Evolutionary conservation across 2,888 invertebrate genomes (phyloP).

Genomic region (Strigamia transsilvanica): DNA sequence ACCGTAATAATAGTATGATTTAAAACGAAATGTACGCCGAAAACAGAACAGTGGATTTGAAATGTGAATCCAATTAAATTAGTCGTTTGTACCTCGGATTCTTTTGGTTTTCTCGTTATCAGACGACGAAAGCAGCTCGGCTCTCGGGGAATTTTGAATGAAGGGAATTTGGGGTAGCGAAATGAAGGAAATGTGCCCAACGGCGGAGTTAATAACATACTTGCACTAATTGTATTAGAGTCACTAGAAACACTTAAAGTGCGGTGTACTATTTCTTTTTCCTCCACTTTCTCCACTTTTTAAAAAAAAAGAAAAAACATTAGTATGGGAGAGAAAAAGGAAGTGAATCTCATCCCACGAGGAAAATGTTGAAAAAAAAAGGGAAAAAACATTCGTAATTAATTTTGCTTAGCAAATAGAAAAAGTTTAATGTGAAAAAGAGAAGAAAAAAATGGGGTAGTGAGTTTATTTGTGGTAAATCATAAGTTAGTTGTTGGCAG

Average conservation of each 20-base stretch:
- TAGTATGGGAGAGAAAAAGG: not conserved
- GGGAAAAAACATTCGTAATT: constrained; percentile 11
- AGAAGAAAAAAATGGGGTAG: not conserved
- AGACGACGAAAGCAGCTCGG: constrained; percentile 14
- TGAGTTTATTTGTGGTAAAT: not conserved
- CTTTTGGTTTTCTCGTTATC: constrained; percentile 12
- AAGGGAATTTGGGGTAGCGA: constrained; percentile 27
- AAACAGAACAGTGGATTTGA: not conserved
- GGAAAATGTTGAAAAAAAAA: not conserved
- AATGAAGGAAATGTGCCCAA: constrained; percentile 37
- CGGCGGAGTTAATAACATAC: constrained; percentile 39
- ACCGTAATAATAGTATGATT: not conserved
- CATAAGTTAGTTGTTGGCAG: constrained; percentile 11
- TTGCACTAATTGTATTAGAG: constrained; percentile 39
- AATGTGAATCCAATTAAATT: constrained; percentile 36
- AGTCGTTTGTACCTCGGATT: not conserved
- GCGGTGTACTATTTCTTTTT: constrained; percentile 7
- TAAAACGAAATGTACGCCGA: not conserved
- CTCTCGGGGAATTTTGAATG: constrained; percentile 33
- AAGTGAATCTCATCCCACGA: constrained; percentile 27
- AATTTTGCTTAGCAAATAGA: constrained; percentile 14
- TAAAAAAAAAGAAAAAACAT: not conserved
- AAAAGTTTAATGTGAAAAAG: not conserved
- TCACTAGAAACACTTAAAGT: constrained; percentile 39
- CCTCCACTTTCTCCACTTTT: not conserved